Base-by-base conservation (phyloP, 2,888 invertebrate species). In the Dinocampus coccinellae region DNA sequence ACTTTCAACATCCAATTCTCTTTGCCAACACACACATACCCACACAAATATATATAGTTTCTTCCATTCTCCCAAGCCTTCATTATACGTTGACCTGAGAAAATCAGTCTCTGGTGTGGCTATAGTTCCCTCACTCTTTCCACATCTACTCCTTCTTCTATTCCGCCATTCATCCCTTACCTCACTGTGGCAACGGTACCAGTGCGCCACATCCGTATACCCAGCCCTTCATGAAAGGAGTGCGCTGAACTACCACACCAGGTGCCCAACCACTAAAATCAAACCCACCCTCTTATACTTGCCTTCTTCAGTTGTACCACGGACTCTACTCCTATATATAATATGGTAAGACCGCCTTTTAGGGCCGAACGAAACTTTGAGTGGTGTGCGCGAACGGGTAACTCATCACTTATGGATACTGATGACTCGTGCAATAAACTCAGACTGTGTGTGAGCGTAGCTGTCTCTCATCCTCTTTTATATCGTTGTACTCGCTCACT, bases 341-440 rank as follows among this genome's bases (percentile, higher is more conserved):
- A 47, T 47, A 47, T 16, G 47, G 16, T 58, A 34, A 70, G 66
- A 53, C 70, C 72, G 72, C 70, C 70, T 68, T 73, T 69, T 67
- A n/a, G 73, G 34, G 67, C 52, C 20, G 72, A 72, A 69, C 20
- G 52, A 60, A 69, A 69, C 29, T 36, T 52, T 64, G 75, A 70
- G 16, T 42, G 67, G 53, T 74, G 77, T 64, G 75, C 67, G 75
- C 70, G 75, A 69, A 70, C 82, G 81, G 83, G 83, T 81, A 85
- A 84, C 91, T 92, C 90, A 92, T 92, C 91, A 89, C 92, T 92
- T 92, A 92, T 92, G 92, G 91, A 92, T 92, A 92, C 92, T 92
- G 92, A 92, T 92, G 92, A 92, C 92, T 89, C 87, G 84, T 86
- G 89, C 91, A 92, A 92, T 92, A 92, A 92, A 86, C 87, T 84